These are phyloP conservation scores for Nothocercus nigrocapillus DNA, from an alignment of 2,113 vertebrate species.

Conservation along the genomic window DNA sequence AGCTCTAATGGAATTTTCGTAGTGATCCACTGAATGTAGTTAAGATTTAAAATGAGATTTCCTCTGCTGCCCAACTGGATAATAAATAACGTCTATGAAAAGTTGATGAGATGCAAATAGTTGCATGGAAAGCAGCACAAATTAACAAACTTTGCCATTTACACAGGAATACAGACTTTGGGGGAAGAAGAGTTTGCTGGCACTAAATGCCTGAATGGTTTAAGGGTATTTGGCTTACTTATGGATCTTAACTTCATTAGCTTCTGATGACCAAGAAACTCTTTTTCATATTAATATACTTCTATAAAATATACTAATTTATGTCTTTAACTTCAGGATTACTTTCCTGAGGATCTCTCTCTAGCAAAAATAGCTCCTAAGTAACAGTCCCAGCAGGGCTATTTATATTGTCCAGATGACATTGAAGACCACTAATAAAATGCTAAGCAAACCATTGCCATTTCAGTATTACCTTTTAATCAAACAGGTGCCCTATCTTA, in stretches of 20 bases:
- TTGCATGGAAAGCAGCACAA: not conserved
- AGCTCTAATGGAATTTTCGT: not conserved
- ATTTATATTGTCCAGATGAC: not conserved
- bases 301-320: not conserved
- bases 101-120: not conserved
- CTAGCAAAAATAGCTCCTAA: not conserved
- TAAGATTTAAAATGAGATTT: not conserved
- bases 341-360: not conserved
- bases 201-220: not conserved
- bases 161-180: not conserved
- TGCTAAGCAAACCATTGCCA: not conserved
- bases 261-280: not conserved
- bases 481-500: not conserved
- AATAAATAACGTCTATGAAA: not conserved
- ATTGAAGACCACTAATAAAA: not conserved
- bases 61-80: not conserved
- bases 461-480: not conserved
- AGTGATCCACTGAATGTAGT: not conserved
- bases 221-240: not conserved
- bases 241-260: not conserved
- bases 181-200: not conserved
- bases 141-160: not conserved
- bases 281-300: not conserved
- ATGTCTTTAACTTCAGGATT: not conserved
- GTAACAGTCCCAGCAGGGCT: not conserved